Percentiles rank a stretch among this genome's conserved stretches.
These are phyloP conservation scores for Petrophora chlorosata DNA, from an alignment of 2,888 invertebrate genomes.

Conservation along the genomic window DNA sequence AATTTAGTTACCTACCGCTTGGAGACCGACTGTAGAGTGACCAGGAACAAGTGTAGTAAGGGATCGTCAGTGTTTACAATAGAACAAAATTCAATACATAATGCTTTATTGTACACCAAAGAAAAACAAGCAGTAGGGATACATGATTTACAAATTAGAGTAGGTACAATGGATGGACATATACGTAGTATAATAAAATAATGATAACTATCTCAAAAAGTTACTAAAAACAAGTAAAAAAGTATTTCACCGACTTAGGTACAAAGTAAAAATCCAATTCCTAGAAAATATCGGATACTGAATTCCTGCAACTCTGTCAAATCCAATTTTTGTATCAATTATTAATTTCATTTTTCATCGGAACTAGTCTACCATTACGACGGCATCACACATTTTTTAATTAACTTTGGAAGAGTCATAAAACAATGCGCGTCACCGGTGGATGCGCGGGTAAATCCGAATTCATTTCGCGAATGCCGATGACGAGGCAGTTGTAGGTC, in stretches of 20 bases:
- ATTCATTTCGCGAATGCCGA: conserved; percentile 34
- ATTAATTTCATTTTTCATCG: background rate
- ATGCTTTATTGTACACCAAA: no score
- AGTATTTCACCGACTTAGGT: no score
- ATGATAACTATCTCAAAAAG: no score
- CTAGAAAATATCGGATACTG: no score
- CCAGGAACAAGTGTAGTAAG: conserved; percentile 15
- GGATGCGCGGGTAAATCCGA: conserved; percentile 32
- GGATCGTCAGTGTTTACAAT: background rate
- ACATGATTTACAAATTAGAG: no score
- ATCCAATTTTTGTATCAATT: background rate
- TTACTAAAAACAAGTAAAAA: no score
- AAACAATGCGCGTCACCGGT: conserved; percentile 32
- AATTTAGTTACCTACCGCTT: conserved; percentile 52
- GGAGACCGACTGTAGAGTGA: conserved; percentile 30
- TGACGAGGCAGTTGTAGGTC: conserved; percentile 16
- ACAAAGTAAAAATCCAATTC: no score
- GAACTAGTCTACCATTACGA: conserved; percentile 4
- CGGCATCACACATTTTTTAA: conserved; percentile 31
- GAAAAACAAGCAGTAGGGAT: no score
- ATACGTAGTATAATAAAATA: no score
- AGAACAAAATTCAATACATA: no score
- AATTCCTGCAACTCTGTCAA: no score
- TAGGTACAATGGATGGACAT: no score
- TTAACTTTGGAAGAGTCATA: conserved; percentile 33